These are phyloP conservation scores for Nettapus auritus DNA, from an alignment of 2,113 vertebrate genomes.

Conservation along the genomic window DNA sequence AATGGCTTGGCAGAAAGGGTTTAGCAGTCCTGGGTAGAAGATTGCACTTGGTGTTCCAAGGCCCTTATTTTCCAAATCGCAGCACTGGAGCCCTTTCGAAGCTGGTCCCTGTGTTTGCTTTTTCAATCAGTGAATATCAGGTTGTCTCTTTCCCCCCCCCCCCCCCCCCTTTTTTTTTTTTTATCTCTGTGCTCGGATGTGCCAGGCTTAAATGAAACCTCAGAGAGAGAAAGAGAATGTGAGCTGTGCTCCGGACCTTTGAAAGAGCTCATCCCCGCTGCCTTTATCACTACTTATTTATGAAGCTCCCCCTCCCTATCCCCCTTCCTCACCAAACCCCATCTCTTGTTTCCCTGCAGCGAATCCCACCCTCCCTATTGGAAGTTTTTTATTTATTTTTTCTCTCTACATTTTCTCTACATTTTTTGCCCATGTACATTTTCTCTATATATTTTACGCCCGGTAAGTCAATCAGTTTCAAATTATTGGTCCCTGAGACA, in stretches of 20 bases:
- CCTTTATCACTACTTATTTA: slow-evolving; percentile 14
- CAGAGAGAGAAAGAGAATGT: neutral
- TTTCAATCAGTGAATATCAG: slow-evolving; percentile 64
- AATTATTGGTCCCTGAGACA: slow-evolving; percentile 62
- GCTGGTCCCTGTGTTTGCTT: slow-evolving; percentile 55
- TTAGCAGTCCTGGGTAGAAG: slow-evolving; percentile 61
- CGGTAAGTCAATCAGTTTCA: slow-evolving; percentile 58
- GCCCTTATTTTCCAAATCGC: slow-evolving; percentile 65
- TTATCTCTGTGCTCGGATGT: neutral
- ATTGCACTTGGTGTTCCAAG: slow-evolving; percentile 60
- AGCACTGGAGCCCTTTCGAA: slow-evolving; percentile 27
- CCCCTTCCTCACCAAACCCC: neutral
- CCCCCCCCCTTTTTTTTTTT: neutral
- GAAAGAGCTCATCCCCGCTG: neutral
- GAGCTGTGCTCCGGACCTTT: neutral
- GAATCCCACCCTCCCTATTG: slow-evolving; percentile 9
- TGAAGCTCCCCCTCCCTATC: neutral
- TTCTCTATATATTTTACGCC: slow-evolving; percentile 59
- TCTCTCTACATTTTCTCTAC: neutral
- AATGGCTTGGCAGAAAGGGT: slow-evolving; percentile 62
- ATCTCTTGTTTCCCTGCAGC: neutral
- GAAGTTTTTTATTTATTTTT: neutral
- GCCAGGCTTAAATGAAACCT: slow-evolving; percentile 56
- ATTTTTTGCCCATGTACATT: too few relatives aligned
- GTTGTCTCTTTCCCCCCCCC: neutral